These are phyloP conservation scores for Panonychus citri DNA, from an alignment of 1,140 invertebrate species.

Conservation along the genomic window DNA sequence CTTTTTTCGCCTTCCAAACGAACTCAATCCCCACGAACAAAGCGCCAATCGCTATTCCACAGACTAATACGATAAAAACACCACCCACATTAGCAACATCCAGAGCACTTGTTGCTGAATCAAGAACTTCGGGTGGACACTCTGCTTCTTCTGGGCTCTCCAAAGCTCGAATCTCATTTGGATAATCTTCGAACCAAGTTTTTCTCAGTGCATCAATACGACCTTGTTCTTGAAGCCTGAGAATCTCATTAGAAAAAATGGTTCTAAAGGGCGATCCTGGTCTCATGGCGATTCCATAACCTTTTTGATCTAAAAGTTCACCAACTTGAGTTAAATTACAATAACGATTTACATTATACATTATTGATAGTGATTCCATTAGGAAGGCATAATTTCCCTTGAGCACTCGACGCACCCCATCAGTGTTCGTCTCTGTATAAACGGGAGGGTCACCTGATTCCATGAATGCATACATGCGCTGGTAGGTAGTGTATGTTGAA, in stretches of 20 bases:
- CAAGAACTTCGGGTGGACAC: conserved; percentile 12
- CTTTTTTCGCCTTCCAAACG: conserved; percentile 23
- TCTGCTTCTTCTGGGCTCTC: conserved; percentile 21
- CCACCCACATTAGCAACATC: conserved; percentile 24
- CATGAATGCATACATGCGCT: conserved; percentile 62
- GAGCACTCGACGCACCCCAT: conserved; percentile 60
- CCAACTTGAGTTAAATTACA: conserved; percentile 56
- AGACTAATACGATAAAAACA: conserved; percentile 30
- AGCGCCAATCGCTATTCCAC: conserved; percentile 21
- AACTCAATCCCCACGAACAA: conserved; percentile 15
- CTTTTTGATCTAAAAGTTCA: conserved; percentile 47
- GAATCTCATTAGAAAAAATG: conserved; percentile 22
- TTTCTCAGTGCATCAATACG: conserved; percentile 21
- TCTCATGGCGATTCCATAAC: conserved; percentile 47
- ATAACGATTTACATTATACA: conserved; percentile 46
- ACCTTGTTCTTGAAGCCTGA: conserved; percentile 26
- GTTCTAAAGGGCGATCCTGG: conserved; percentile 17
- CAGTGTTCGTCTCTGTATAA: conserved; percentile 50
- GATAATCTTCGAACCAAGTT: conserved; percentile 21
- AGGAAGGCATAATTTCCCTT: conserved; percentile 51
- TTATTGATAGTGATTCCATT: conserved; percentile 61
- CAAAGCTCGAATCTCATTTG: conserved; percentile 17
- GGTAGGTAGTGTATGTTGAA: conserved; percentile 61
- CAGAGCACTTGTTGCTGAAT: conserved; percentile 19
- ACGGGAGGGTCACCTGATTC: conserved; percentile 44